These are phyloP conservation scores for Sebastes cheni DNA, from an alignment of 2,797 vertebrate genomes.

Conservation along the genomic window DNA sequence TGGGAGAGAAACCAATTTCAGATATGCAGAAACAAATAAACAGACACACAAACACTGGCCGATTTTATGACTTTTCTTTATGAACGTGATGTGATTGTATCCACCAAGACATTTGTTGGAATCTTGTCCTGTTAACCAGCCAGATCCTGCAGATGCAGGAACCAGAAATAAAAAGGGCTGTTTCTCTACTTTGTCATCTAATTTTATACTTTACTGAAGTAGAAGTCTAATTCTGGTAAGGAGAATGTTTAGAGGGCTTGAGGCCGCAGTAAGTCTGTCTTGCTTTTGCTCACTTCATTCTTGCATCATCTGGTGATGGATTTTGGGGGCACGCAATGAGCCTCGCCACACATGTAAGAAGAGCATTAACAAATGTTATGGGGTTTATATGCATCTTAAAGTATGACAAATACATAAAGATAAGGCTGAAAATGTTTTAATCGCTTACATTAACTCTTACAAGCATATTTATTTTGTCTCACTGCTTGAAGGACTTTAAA, in stretches of 20 bases:
- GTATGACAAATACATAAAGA: neutral
- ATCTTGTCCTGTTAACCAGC: neutral
- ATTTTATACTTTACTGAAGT: neutral
- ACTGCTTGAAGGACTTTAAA: neutral
- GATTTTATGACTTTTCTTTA: neutral
- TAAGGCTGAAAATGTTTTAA: neutral
- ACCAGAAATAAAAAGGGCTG: neutral
- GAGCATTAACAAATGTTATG: neutral
- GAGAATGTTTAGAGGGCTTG: slow-evolving; percentile 1
- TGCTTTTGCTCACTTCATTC: slow-evolving; percentile 56
- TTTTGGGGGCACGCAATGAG: slow-evolving; percentile 10
- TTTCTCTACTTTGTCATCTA: neutral
- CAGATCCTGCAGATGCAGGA: neutral
- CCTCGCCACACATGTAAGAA: neutral
- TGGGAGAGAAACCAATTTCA: slow-evolving; percentile 46
- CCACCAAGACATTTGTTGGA: neutral
- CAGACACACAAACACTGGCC: neutral
- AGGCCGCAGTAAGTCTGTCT: slow-evolving; percentile 36
- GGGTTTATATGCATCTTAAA: neutral
- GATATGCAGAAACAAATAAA: slow-evolving; percentile 19
- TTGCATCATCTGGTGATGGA: slow-evolving; percentile 62
- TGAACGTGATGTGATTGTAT: neutral
- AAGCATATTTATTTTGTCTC: neutral
- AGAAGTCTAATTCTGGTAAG: slow-evolving; percentile 2
- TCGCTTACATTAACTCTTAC: neutral